Conservation (phyloP, 2,888 invertebrate species). For the Bombyx huttoni region DNA sequence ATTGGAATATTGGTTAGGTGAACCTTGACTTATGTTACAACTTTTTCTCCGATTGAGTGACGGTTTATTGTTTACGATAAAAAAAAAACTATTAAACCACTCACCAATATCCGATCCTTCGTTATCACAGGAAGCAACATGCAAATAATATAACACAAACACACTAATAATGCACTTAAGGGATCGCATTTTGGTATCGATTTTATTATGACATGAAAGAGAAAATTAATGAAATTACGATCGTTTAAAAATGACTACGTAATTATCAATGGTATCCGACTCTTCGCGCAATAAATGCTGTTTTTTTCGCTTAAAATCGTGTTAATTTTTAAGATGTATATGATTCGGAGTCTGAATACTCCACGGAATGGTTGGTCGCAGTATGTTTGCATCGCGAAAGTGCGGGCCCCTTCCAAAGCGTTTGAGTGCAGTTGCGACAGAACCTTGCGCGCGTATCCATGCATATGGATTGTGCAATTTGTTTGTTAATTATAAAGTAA, state of each 20-base stretch:
- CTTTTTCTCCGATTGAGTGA: not conserved
- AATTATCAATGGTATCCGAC: too few species aligned
- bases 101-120: slow-evolving; percentile 41
- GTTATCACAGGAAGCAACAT: slow-evolving; percentile 23
- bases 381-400: slow-evolving; percentile 30
- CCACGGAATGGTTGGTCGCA: not conserved
- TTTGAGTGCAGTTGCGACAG: slow-evolving; percentile 26
- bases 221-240: too few species aligned
- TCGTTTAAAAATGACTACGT: too few species aligned
- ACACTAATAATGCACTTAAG: slow-evolving; percentile 23
- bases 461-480: not conserved
- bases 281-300: too few species aligned
- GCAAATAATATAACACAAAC: slow-evolving; percentile 32
- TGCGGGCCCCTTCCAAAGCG: slow-evolving; percentile 35
- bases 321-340: too few species aligned
- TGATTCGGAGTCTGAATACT: not conserved
- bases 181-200: slow-evolving; percentile 21
- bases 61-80: not conserved
- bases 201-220: too few species aligned
- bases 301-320: too few species aligned
- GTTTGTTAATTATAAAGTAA: too few species aligned
- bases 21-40: not conserved
- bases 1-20: not conserved
- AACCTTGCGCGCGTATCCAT: not conserved
- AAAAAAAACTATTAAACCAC: slow-evolving; percentile 10